Evolutionary conservation across 2,888 invertebrate species (phyloP).

Genomic region (Gandaritis pyraliata): DNA sequence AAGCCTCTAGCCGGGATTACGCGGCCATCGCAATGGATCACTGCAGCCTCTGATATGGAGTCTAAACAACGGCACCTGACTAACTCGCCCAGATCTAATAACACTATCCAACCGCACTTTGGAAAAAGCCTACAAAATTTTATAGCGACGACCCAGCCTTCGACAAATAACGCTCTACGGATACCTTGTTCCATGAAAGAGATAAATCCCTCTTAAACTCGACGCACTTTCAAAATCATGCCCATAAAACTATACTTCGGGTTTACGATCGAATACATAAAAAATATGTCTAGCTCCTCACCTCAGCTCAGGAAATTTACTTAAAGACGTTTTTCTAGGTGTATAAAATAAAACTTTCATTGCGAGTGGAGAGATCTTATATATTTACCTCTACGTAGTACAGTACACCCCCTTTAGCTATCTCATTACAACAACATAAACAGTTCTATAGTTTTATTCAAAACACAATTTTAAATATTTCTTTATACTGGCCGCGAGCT

Average conservation of each 20-base stretch:
- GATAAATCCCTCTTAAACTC: conserved; percentile 56
- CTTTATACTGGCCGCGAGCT: conserved; percentile 18
- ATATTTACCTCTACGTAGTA: conserved; percentile 12
- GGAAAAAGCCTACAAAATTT: conserved; percentile 36
- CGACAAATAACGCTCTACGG: conserved; percentile 43
- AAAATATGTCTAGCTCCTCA: conserved; percentile 51
- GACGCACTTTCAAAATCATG: conserved; percentile 62
- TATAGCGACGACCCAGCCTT: conserved; percentile 34
- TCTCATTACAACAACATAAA: conserved; percentile 11
- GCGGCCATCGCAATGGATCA: conserved; percentile 79
- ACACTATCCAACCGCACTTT: conserved; percentile 40
- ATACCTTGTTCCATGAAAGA: conserved; percentile 49
- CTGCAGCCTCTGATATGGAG: conserved; percentile 75
- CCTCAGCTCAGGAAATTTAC: conserved; percentile 55
- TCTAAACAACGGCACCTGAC: conserved; percentile 75
- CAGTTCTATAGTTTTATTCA: conserved; percentile 10
- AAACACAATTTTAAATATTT: conserved; percentile 14
- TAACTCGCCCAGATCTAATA: conserved; percentile 52
- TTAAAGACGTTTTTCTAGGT: conserved; percentile 49
- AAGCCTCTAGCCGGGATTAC: conserved; percentile 80
- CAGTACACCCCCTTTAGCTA: background rate
- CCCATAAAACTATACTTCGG: conserved; percentile 65
- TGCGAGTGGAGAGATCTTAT: conserved; percentile 25
- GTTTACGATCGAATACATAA: conserved; percentile 63
- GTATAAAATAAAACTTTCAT: conserved; percentile 52